Percentiles rank a stretch among this genome's conserved stretches.
phyloP scores from a whole-genome alignment of 2,888 invertebrate genomes.

The Cataglyphis rosenhaueri region DNA sequence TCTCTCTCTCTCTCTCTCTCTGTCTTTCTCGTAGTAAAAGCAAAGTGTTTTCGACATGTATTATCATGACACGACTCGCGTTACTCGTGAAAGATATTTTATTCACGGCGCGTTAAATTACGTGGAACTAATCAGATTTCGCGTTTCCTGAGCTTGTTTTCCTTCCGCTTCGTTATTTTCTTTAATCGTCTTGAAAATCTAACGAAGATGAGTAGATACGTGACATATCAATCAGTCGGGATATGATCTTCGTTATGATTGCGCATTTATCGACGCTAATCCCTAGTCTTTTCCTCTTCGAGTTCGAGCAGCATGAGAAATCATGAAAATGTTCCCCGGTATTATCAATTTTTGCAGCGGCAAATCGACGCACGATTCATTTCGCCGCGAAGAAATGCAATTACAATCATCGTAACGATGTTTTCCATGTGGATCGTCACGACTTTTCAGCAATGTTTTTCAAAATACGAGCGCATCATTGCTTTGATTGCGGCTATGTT shows the following conservation, averaged over 20 bases:
- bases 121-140: conserved; percentile 27
- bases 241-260: conserved; percentile 43
- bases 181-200: conserved; percentile 44
- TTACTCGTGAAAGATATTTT: conserved; percentile 14
- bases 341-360: conserved; percentile 30
- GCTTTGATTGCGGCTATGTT: conserved; percentile 68
- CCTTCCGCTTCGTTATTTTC: conserved; percentile 39
- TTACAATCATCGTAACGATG: conserved; percentile 82
- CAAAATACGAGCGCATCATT: conserved; percentile 69
- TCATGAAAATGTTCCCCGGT: conserved; percentile 59
- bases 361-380: conserved; percentile 65
- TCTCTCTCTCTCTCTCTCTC: neutral
- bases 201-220: conserved; percentile 35
- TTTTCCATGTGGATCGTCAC: conserved; percentile 67
- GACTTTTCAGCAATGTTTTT: conserved; percentile 55
- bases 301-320: conserved; percentile 8
- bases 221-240: neutral
- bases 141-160: conserved; percentile 8
- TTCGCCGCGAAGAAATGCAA: conserved; percentile 72
- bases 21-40: neutral
- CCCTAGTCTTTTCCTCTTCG: neutral
- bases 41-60: neutral
- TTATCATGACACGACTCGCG: conserved; percentile 14
- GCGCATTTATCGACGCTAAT: conserved; percentile 27
- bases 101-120: conserved; percentile 37